Evolutionary conservation across 2,113 vertebrate species (phyloP).

Genomic region (Heliornis fulica): DNA sequence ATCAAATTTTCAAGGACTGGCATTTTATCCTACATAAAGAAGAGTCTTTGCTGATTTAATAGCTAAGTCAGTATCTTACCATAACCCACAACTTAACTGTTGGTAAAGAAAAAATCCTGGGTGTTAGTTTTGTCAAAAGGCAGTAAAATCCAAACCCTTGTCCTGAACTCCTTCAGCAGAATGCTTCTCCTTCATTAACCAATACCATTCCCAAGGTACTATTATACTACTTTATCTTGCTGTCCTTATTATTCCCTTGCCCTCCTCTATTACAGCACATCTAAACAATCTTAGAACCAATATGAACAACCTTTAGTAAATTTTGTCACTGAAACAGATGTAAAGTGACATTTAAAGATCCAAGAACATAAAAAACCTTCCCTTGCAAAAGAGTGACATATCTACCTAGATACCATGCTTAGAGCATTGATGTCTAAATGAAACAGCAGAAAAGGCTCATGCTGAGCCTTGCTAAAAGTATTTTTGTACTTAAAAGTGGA

Average conservation of each 20-base stretch:
- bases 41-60: background rate
- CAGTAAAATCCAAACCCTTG: background rate
- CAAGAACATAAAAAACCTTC: slow-evolving; percentile 1
- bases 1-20: background rate
- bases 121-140: background rate
- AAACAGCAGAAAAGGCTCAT: background rate
- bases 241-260: background rate
- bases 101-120: background rate
- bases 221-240: background rate
- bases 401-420: background rate
- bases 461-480: slow-evolving; percentile 13
- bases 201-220: background rate
- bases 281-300: background rate
- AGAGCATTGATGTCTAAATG: background rate
- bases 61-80: background rate
- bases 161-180: background rate
- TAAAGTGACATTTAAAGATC: background rate
- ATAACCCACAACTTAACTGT: background rate
- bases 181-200: background rate
- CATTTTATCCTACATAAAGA: background rate
- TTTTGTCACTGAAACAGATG: background rate
- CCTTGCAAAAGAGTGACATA: background rate
- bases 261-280: background rate
- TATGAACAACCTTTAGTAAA: background rate
- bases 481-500: background rate